A percentile compares a stretch with the other conserved stretches of the same genome.
phyloP scores from a whole-genome alignment of 2,888 invertebrate genomes.

The Liopterus haemorrhoidalis region DNA sequence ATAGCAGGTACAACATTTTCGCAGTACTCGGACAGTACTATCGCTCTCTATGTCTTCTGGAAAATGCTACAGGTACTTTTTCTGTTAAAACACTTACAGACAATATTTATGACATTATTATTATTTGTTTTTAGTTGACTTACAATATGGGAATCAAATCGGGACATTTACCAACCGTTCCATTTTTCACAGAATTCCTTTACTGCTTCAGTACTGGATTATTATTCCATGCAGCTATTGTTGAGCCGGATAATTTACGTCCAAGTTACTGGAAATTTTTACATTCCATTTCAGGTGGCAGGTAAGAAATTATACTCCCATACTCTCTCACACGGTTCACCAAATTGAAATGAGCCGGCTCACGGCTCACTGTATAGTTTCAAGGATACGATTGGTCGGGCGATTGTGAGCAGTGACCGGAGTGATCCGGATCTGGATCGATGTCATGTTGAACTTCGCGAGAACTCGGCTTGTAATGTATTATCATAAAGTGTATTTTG shows the following conservation, averaged over 20 bases:
- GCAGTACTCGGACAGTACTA: constrained; percentile 68
- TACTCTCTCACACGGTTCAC: no score
- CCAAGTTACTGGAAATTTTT: constrained; percentile 81
- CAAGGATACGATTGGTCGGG: no score
- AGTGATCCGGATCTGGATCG: no score
- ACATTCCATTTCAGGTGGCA: constrained; percentile 64
- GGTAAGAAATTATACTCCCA: constrained; percentile 49
- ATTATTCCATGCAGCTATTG: constrained; percentile 69
- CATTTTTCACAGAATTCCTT: constrained; percentile 63
- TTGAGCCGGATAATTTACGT: constrained; percentile 72
- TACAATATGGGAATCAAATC: constrained; percentile 64
- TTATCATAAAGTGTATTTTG: no score
- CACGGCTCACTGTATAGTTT: no score
- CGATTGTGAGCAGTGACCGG: no score
- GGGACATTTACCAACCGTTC: constrained; percentile 60
- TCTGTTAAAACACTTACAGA: background rate
- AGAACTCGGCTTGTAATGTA: no score
- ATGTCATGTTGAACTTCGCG: no score
- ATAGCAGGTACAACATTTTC: constrained; percentile 65
- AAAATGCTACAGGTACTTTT: constrained; percentile 68
- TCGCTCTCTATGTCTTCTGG: constrained; percentile 78
- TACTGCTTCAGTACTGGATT: constrained; percentile 73
- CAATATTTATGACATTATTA: background rate
- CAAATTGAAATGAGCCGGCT: no score
- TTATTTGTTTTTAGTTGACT: constrained; percentile 51